Evolutionary conservation across 2,888 invertebrate species (phyloP).

Genomic region (Andrena flavipes): DNA sequence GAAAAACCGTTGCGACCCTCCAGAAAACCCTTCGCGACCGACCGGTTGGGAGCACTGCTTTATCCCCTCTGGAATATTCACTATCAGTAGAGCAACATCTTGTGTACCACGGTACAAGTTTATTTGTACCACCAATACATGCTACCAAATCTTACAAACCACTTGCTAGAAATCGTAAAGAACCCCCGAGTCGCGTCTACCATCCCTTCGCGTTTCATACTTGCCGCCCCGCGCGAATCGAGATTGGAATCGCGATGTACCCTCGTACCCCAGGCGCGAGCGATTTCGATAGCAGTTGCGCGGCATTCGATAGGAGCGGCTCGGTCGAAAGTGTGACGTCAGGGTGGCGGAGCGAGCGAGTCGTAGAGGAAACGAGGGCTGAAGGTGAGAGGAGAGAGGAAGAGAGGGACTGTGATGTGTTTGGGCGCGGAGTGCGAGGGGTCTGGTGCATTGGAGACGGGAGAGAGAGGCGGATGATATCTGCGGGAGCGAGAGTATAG

Average conservation of each 20-base stretch:
- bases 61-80: too few species aligned
- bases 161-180: background rate
- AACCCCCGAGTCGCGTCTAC: fast-evolving
- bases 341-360: slow-evolving; percentile 53
- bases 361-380: slow-evolving; percentile 35
- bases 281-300: slow-evolving; percentile 36
- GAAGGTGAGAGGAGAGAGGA: slow-evolving; percentile 3
- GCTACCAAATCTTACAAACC: background rate
- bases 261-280: slow-evolving; percentile 8
- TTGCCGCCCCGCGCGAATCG: slow-evolving; percentile 30
- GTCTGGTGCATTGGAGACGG: slow-evolving; percentile 37
- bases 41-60: too few species aligned
- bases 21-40: too few species aligned
- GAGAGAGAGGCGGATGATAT: slow-evolving; percentile 42
- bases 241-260: background rate
- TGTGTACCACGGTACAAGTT: too few species aligned
- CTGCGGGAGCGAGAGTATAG: background rate
- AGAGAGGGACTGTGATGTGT: slow-evolving; percentile 8
- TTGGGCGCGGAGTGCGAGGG: slow-evolving; percentile 25
- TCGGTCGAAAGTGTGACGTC: slow-evolving; percentile 65
- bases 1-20: too few species aligned
- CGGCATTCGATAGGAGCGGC: slow-evolving; percentile 60
- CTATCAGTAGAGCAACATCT: too few species aligned
- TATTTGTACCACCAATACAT: too few species aligned
- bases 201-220: slow-evolving; percentile 21